phyloP scores from a whole-genome alignment of 2,888 invertebrate species.

The Cetonia aurata region DNA sequence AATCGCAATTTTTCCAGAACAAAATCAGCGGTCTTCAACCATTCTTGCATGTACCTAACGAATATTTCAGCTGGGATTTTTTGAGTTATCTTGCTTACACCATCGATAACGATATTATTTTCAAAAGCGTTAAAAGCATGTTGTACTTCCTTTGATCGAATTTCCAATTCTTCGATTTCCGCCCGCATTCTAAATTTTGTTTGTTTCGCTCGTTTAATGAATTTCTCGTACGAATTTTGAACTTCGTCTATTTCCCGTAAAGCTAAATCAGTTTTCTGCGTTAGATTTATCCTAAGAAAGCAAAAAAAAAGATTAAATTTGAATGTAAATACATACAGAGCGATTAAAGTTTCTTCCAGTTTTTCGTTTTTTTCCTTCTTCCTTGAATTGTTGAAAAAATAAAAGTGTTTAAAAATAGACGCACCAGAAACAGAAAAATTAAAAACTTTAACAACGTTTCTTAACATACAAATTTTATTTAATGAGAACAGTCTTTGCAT shows the following conservation, averaged over 20 bases:
- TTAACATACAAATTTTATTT: no score
- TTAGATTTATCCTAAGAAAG: constrained; percentile 66
- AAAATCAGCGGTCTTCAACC: constrained; percentile 70
- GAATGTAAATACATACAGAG: no score
- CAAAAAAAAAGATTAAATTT: not conserved
- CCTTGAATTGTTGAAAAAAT: no score
- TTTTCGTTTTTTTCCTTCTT: no score
- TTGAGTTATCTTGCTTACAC: constrained; percentile 72
- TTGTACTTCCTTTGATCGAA: constrained; percentile 68
- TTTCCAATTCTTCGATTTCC: constrained; percentile 70
- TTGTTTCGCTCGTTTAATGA: constrained; percentile 63
- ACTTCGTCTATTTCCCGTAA: constrained; percentile 68
- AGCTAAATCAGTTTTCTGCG: constrained; percentile 69
- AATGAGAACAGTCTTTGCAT: no score
- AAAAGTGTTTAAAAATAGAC: no score
- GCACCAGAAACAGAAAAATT: no score
- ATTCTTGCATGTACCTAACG: constrained; percentile 72
- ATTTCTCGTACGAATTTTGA: constrained; percentile 60
- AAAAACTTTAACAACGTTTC: no score
- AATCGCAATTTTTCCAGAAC: constrained; percentile 73
- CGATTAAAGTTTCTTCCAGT: no score
- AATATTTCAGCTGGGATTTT: constrained; percentile 74
- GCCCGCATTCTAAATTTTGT: constrained; percentile 66
- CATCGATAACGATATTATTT: constrained; percentile 68
- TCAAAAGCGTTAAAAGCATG: constrained; percentile 69